Evolutionary conservation across 2,888 invertebrate species (phyloP).

Genomic region (Schizotus pectinicornis): DNA sequence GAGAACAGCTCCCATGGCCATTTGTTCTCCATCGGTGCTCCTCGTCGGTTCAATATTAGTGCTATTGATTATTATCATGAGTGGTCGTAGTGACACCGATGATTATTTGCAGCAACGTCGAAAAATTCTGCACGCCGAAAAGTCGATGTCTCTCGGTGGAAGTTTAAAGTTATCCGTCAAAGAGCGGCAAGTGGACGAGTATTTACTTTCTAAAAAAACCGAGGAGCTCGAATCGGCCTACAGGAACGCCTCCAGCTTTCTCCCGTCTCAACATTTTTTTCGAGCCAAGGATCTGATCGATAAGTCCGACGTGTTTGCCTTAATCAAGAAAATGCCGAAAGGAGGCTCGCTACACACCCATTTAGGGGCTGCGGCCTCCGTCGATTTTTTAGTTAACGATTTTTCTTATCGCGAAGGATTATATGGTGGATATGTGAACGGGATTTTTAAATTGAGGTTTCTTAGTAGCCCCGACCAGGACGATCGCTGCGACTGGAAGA

Average conservation of each 20-base stretch:
- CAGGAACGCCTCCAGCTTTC: constrained; percentile 57
- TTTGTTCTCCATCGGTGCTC: not conserved
- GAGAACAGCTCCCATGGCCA: not conserved
- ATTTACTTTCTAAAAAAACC: constrained; percentile 45
- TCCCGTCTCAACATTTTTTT: constrained; percentile 72
- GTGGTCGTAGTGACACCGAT: not conserved
- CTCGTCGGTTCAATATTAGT: not conserved
- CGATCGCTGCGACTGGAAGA: constrained; percentile 37
- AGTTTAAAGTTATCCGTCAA: constrained; percentile 37
- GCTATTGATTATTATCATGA: not conserved
- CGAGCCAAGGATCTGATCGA: constrained; percentile 65
- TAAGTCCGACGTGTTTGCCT: constrained; percentile 68
- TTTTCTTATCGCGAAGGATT: constrained; percentile 69
- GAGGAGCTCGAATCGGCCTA: constrained; percentile 47
- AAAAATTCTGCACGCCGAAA: not conserved
- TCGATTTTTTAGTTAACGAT: constrained; percentile 66
- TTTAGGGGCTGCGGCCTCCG: constrained; percentile 68
- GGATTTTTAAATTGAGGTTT: constrained; percentile 53
- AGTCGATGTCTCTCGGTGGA: constrained; percentile 33
- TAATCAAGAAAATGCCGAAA: constrained; percentile 76
- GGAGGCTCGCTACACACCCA: constrained; percentile 76
- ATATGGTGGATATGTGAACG: constrained; percentile 57
- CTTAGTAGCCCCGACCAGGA: constrained; percentile 44
- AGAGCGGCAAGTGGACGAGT: constrained; percentile 46
- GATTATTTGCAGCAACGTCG: not conserved